These are phyloP conservation scores for Corythoichthys intestinalis DNA, from an alignment of 2,113 vertebrate species.

Conservation along the genomic window DNA sequence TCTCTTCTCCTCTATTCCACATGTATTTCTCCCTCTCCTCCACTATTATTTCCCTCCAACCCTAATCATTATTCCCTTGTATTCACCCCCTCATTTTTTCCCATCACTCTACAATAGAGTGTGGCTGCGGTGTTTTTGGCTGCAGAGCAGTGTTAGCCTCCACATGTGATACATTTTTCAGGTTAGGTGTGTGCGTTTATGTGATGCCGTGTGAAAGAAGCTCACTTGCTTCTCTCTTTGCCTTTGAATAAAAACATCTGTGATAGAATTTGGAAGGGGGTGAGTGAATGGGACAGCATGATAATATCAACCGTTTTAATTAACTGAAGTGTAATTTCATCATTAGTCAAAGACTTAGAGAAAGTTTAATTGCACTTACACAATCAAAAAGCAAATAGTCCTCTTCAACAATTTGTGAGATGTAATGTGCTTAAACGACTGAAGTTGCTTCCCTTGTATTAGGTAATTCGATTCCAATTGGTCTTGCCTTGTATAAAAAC, in stretches of 20 bases:
- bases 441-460: background rate
- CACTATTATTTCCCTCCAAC: constrained; percentile 58
- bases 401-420: background rate
- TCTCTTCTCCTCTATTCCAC: constrained; percentile 65
- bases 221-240: background rate
- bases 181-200: background rate
- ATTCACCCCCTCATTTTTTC: constrained; percentile 25
- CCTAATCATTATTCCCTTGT: constrained; percentile 63
- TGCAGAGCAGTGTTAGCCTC: constrained; percentile 21
- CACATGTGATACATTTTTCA: constrained; percentile 12
- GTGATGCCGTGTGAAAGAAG: background rate
- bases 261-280: background rate
- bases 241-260: background rate
- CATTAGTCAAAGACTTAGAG: background rate
- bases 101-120: constrained; percentile 32
- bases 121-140: constrained; percentile 31
- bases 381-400: background rate
- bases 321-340: background rate
- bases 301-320: background rate
- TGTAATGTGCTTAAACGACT: background rate
- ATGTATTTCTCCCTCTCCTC: constrained; percentile 54
- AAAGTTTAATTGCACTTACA: background rate
- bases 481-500: background rate
- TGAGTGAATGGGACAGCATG: background rate
- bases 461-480: background rate